Evolutionary conservation across 2,113 vertebrate genomes (phyloP).

Genomic region (Collichthys lucidus): DNA sequence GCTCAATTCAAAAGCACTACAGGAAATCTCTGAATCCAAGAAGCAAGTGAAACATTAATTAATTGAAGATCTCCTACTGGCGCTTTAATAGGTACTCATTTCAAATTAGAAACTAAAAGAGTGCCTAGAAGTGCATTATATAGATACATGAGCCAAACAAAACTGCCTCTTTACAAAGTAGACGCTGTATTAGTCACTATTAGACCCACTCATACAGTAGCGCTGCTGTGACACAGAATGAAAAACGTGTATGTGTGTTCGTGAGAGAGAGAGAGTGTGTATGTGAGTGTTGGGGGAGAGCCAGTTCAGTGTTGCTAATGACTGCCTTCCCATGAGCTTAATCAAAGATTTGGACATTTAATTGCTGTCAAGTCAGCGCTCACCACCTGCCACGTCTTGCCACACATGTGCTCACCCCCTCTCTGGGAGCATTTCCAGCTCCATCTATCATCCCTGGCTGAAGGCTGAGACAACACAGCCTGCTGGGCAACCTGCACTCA

Average conservation of each 20-base stretch:
- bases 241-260: conserved; percentile 23
- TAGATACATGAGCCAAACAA: neutral
- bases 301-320: conserved; percentile 87
- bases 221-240: conserved; percentile 14
- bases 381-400: conserved; percentile 90
- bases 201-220: conserved; percentile 10
- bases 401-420: conserved; percentile 87
- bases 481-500: conserved; percentile 87
- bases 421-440: conserved; percentile 81
- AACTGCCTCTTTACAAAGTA: neutral
- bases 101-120: neutral
- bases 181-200: conserved; percentile 9
- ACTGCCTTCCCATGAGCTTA: conserved; percentile 90
- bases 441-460: conserved; percentile 86
- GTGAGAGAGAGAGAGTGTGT: neutral
- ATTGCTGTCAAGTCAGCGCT: conserved; percentile 93
- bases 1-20: neutral
- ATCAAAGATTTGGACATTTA: conserved; percentile 96
- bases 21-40: neutral
- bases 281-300: conserved; percentile 77
- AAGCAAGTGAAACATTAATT: neutral
- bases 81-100: neutral
- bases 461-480: conserved; percentile 87
- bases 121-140: neutral
- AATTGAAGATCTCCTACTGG: neutral